These are phyloP conservation scores for Dallia pectoralis DNA, from an alignment of 2,797 vertebrate species.

Conservation along the genomic window DNA sequence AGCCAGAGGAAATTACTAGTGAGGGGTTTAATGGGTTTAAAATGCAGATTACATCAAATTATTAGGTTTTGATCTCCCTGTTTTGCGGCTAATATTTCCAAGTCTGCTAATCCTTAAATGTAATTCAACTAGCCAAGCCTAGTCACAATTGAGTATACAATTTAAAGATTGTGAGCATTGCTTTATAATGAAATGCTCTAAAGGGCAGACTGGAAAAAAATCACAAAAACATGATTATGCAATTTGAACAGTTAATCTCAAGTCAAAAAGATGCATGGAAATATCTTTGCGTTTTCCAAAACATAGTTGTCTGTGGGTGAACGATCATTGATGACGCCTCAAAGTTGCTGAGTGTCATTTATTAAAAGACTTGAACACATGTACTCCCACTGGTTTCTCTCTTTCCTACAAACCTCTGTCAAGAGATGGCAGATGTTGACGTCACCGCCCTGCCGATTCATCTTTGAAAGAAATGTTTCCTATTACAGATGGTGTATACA, in stretches of 20 bases:
- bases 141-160: not conserved
- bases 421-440: slow-evolving; percentile 3
- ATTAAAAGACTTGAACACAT: not conserved
- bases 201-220: not conserved
- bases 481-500: not conserved
- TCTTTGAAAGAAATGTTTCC: not conserved
- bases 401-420: not conserved
- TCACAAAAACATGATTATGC: not conserved
- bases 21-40: not conserved
- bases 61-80: not conserved
- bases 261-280: slow-evolving; percentile 2
- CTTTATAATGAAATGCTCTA: not conserved
- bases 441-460: not conserved
- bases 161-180: not conserved
- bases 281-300: not conserved
- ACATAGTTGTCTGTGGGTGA: not conserved
- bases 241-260: not conserved
- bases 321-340: not conserved
- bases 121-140: not conserved
- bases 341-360: not conserved
- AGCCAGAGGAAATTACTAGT: not conserved
- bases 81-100: not conserved
- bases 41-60: not conserved
- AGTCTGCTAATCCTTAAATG: not conserved
- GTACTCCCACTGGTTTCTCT: slow-evolving; percentile 1